Evolutionary conservation across 2,797 vertebrate species (phyloP).

Genomic region (Chromobotia macracanthus): DNA sequence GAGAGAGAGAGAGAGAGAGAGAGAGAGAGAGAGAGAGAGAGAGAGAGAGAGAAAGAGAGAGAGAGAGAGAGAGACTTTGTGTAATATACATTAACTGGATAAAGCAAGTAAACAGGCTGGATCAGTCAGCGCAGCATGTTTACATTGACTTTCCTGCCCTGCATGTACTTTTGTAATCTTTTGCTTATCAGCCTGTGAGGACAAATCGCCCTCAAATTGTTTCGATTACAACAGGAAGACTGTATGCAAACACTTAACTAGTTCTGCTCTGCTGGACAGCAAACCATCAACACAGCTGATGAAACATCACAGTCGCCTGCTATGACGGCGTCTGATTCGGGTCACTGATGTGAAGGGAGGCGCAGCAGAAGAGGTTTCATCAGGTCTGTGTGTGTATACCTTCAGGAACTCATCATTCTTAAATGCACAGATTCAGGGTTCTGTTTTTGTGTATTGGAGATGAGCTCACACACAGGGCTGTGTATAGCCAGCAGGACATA

Average conservation of each 20-base stretch:
- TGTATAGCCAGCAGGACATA: constrained; percentile 71
- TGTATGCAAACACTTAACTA: constrained; percentile 23
- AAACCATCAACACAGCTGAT: constrained; percentile 22
- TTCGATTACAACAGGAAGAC: constrained; percentile 16
- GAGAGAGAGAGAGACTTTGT: too few species aligned
- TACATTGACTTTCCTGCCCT: neutral
- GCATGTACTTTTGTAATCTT: neutral
- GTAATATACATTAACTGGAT: neutral
- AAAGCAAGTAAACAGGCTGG: neutral
- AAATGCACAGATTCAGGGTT: neutral
- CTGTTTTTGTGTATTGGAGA: constrained; percentile 16
- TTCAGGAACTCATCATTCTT: neutral
- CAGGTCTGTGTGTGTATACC: constrained; percentile 33
- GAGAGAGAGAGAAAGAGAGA: too few species aligned
- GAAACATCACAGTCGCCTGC: constrained; percentile 22
- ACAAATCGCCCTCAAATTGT: neutral
- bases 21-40: too few species aligned
- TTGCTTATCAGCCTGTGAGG: constrained; percentile 12
- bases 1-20: too few species aligned
- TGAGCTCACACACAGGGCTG: constrained; percentile 61
- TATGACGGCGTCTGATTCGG: constrained; percentile 61
- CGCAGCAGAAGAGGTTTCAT: constrained; percentile 49
- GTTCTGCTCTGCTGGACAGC: constrained; percentile 29
- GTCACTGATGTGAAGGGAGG: constrained; percentile 69
- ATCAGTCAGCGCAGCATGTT: neutral